Conservation (phyloP, 2,888 invertebrate genomes). For the Frankliniella fusca region DNA sequence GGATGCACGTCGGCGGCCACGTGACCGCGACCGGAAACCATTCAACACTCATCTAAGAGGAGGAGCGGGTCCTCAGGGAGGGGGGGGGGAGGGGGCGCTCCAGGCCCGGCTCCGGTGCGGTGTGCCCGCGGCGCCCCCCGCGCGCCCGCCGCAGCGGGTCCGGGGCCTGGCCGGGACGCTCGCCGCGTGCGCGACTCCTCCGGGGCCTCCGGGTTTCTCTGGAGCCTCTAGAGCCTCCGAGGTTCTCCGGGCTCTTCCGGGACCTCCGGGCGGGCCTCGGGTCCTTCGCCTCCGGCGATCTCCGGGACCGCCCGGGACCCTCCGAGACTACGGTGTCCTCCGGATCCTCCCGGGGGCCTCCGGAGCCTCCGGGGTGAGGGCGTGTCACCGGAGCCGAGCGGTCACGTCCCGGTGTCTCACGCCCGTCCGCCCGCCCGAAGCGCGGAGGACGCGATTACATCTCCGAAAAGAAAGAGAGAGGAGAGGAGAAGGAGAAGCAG, state of each 20-base stretch:
- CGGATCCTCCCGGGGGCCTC: no score
- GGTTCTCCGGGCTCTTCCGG: no score
- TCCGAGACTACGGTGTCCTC: no score
- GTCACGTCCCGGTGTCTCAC: neutral
- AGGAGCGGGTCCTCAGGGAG: neutral
- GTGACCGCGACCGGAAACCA: neutral
- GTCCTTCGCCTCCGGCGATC: no score
- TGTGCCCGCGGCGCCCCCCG: neutral
- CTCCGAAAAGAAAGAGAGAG: neutral
- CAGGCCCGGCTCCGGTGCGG: neutral
- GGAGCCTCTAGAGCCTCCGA: no score
- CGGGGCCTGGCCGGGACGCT: neutral
- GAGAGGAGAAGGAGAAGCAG: neutral
- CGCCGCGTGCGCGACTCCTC: no score
- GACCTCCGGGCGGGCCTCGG: no score
- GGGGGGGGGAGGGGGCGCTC: neutral
- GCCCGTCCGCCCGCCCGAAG: neutral
- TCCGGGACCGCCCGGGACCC: no score
- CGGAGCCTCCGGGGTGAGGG: no score
- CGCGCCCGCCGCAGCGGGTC: neutral
- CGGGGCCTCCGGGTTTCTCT: no score
- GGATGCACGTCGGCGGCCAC: no score
- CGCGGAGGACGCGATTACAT: conserved; percentile 13
- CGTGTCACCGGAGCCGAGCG: neutral
- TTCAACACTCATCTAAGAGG: neutral